Percentiles rank a stretch among this genome's conserved stretches.
phyloP scores from a whole-genome alignment of 2,888 invertebrate genomes.

The Halocaridina rubra region DNA sequence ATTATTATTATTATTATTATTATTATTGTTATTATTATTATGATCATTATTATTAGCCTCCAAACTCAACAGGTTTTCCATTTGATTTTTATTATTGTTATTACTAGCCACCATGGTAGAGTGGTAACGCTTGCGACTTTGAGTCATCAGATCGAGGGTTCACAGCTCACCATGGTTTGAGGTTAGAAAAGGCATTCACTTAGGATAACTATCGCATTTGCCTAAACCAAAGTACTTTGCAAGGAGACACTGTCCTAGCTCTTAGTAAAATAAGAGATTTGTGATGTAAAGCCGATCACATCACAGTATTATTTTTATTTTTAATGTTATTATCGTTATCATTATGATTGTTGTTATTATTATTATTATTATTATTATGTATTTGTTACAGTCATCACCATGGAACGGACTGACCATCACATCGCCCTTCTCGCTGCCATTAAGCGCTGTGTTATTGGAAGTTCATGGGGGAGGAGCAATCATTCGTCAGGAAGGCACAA shows the following conservation, averaged over 20 bases:
- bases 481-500: constrained; percentile 44
- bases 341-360: background rate
- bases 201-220: no score
- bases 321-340: no score
- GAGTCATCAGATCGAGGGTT: no score
- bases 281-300: no score
- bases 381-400: constrained; percentile 28
- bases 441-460: constrained; percentile 44
- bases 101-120: no score
- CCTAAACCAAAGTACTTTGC: no score
- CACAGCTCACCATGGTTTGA: no score
- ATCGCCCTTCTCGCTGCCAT: constrained; percentile 47
- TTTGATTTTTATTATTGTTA: background rate
- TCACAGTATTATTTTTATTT: no score
- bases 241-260: no score
- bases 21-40: background rate
- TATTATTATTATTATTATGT: background rate
- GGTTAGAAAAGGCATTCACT: no score
- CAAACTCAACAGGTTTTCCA: background rate
- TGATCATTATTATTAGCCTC: background rate
- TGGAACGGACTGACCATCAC: constrained; percentile 59
- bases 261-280: no score
- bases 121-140: no score
- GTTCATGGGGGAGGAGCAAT: constrained; percentile 49
- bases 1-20: background rate